Evolutionary conservation across 1,140 invertebrate species (phyloP).

Genomic region (Ericerus pela): DNA sequence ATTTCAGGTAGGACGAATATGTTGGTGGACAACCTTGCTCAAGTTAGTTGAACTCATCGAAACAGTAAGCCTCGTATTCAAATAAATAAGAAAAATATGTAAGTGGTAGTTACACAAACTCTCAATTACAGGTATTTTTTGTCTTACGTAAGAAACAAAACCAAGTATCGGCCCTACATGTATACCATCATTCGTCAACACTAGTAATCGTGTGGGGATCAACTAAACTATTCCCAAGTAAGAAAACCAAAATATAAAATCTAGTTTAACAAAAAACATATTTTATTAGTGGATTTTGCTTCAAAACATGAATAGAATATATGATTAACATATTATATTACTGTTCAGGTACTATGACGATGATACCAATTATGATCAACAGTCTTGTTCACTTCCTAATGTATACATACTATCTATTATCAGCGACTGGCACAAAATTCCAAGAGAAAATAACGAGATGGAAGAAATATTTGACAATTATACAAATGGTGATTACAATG

Average conservation of each 20-base stretch:
- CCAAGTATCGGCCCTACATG: slow-evolving; percentile 53
- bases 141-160: slow-evolving; percentile 51
- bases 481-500: slow-evolving; percentile 34
- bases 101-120: neutral
- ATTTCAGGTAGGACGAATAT: slow-evolving; percentile 20
- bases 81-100: slow-evolving; percentile 1
- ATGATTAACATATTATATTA: neutral
- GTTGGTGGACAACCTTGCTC: slow-evolving; percentile 21
- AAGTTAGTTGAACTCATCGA: slow-evolving; percentile 22
- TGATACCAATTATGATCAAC: slow-evolving; percentile 47
- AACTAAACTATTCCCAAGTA: slow-evolving; percentile 47
- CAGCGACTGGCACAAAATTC: slow-evolving; percentile 41
- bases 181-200: slow-evolving; percentile 49
- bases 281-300: slow-evolving; percentile 20
- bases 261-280: neutral
- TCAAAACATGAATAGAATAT: slow-evolving; percentile 30
- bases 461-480: slow-evolving; percentile 41
- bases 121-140: slow-evolving; percentile 40
- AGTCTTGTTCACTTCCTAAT: slow-evolving; percentile 60
- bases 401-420: slow-evolving; percentile 55
- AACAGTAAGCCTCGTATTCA: slow-evolving; percentile 21
- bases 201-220: slow-evolving; percentile 54
- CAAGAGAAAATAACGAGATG: slow-evolving; percentile 27
- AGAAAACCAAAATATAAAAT: slow-evolving; percentile 31
- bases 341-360: slow-evolving; percentile 43